Conservation (phyloP, 2,113 vertebrate genomes). For the Heterotis niloticus region DNA sequence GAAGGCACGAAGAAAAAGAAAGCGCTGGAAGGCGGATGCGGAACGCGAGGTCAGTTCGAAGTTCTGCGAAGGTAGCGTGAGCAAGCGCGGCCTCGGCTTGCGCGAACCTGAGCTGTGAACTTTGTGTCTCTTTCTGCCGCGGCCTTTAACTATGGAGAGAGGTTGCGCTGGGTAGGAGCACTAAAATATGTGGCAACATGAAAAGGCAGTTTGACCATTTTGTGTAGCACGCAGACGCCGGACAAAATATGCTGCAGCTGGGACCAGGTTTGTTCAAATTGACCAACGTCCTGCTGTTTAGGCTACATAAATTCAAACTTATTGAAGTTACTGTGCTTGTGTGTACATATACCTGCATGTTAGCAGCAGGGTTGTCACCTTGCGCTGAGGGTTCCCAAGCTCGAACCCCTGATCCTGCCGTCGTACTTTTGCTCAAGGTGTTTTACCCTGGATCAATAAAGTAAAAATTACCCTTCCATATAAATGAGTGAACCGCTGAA, state of each 20-base stretch:
- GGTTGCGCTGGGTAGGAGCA: background rate
- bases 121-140: background rate
- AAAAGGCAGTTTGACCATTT: background rate
- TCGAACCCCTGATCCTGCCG: too few relatives aligned
- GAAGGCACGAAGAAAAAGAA: background rate
- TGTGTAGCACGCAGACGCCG: background rate
- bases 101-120: background rate
- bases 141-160: slow-evolving; percentile 1
- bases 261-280: too few relatives aligned
- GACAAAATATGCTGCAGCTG: background rate
- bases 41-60: background rate
- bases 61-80: background rate
- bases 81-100: background rate
- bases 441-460: too few relatives aligned
- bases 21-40: background rate
- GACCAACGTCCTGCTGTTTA: too few relatives aligned
- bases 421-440: too few relatives aligned
- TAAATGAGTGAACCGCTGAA: too few relatives aligned
- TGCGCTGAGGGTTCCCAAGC: too few relatives aligned
- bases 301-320: too few relatives aligned
- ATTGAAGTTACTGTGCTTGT: background rate
- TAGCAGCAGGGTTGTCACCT: too few relatives aligned
- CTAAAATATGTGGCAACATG: background rate
- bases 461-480: too few relatives aligned
- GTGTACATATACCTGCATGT: background rate